Evolutionary conservation across 1,140 invertebrate species (phyloP).

Genomic region (Colletes gigas): DNA sequence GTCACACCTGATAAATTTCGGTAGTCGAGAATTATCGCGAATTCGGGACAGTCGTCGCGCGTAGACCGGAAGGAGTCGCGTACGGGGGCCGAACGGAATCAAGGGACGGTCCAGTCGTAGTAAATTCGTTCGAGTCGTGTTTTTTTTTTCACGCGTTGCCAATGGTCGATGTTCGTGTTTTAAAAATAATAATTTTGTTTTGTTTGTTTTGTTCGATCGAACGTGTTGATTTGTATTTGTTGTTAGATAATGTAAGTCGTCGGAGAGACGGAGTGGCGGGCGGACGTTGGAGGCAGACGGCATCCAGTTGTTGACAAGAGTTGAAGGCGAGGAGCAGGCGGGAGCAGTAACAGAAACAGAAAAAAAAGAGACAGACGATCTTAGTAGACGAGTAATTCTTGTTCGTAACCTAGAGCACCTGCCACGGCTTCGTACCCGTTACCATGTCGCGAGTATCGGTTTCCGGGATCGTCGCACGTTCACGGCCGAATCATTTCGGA

Average conservation of each 20-base stretch:
- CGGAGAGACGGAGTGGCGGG: slow-evolving; percentile 80
- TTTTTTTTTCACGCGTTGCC: neutral
- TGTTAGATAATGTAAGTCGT: slow-evolving; percentile 70
- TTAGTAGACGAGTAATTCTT: slow-evolving; percentile 78
- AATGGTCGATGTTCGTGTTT: neutral
- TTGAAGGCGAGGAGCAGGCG: slow-evolving; percentile 81
- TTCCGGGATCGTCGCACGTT: slow-evolving; percentile 13
- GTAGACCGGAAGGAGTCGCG: neutral
- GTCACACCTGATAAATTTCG: slow-evolving; percentile 69
- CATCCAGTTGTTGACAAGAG: slow-evolving; percentile 81
- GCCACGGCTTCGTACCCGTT: slow-evolving; percentile 31
- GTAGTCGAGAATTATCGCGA: slow-evolving; percentile 7
- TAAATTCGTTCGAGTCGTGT: slow-evolving; percentile 33
- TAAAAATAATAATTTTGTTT: neutral
- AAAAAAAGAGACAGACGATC: slow-evolving; percentile 81
- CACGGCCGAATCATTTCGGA: neutral
- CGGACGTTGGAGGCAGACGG: slow-evolving; percentile 81
- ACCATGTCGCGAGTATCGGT: slow-evolving; percentile 21
- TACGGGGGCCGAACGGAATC: neutral
- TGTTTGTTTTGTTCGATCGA: slow-evolving; percentile 16
- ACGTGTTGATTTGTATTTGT: slow-evolving; percentile 40
- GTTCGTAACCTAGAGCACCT: slow-evolving; percentile 62
- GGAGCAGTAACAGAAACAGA: slow-evolving; percentile 81
- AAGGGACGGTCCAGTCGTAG: slow-evolving; percentile 9
- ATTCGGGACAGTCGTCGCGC: neutral